A percentile compares a stretch with the other conserved stretches of the same genome.
Conservation (phyloP, 2,888 invertebrate species). For the Meiosimyza decipiens region DNA sequence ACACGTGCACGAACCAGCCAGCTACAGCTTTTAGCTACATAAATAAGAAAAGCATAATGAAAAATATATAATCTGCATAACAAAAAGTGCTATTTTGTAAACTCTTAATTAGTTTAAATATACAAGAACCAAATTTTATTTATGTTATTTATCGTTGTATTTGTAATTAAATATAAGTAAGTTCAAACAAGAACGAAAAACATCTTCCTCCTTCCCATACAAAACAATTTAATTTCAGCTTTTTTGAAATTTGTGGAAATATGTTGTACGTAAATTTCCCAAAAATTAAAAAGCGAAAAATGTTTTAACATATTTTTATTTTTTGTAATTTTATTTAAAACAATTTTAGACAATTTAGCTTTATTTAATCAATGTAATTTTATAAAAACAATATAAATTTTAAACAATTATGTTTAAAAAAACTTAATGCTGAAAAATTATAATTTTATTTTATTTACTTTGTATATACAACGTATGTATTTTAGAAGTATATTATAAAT, state of each 20-base stretch:
- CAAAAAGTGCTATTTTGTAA: slow-evolving; percentile 19
- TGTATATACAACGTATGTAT: slow-evolving; percentile 7
- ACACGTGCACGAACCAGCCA: too few species aligned
- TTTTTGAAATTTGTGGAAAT: slow-evolving; percentile 31
- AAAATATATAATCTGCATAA: not conserved
- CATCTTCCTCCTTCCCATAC: not conserved
- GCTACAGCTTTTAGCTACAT: too few species aligned
- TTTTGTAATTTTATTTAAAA: not conserved
- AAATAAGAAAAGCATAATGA: not conserved
- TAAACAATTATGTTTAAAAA: not conserved
- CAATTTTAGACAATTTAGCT: slow-evolving; percentile 22
- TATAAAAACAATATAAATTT: not conserved
- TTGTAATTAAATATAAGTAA: slow-evolving; percentile 26
- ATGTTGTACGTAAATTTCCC: slow-evolving; percentile 36
- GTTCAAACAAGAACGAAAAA: not conserved
- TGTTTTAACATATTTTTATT: slow-evolving; percentile 5
- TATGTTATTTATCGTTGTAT: slow-evolving; percentile 30
- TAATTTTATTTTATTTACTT: slow-evolving; percentile 14
- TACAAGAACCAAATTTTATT: slow-evolving; percentile 30
- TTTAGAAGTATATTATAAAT: slow-evolving; percentile 3
- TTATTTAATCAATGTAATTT: not conserved
- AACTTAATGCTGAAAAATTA: slow-evolving; percentile 6
- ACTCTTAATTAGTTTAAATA: slow-evolving; percentile 26
- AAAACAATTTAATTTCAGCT: not conserved
- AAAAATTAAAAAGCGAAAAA: slow-evolving; percentile 15